Evolutionary conservation across 1,140 invertebrate species (phyloP).

Genomic region (Epicauta chinensis): DNA sequence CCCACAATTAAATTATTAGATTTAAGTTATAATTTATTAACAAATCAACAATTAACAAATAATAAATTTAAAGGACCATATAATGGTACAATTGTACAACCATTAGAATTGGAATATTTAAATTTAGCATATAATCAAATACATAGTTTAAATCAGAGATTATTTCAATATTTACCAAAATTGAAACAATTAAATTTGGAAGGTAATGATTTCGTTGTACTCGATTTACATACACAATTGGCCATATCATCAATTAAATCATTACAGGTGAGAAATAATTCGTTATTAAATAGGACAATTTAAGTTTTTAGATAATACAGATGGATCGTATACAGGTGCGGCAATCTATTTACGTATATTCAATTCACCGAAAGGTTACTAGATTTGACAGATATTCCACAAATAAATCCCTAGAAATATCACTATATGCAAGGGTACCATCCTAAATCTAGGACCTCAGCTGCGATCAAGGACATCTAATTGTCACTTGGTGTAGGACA

Average conservation of each 20-base stretch:
- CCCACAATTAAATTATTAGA: constrained; percentile 60
- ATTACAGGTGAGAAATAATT: constrained; percentile 47
- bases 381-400: too few relatives aligned
- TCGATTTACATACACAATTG: constrained; percentile 54
- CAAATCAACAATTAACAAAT: constrained; percentile 32
- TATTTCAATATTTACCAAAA: constrained; percentile 64
- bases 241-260: constrained; percentile 53
- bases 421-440: too few relatives aligned
- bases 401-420: too few relatives aligned
- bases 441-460: too few relatives aligned
- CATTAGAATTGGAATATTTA: constrained; percentile 56
- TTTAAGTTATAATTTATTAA: constrained; percentile 62
- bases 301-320: too few relatives aligned
- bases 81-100: constrained; percentile 49
- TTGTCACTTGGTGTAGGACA: too few relatives aligned
- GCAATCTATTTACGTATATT: too few relatives aligned
- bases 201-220: constrained; percentile 58
- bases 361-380: too few relatives aligned
- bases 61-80: constrained; percentile 57
- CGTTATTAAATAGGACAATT: too few relatives aligned
- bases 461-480: too few relatives aligned
- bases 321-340: too few relatives aligned
- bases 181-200: constrained; percentile 59
- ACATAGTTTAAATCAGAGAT: constrained; percentile 55
- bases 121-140: constrained; percentile 64